Percentiles rank a stretch among this genome's conserved stretches.
These are phyloP conservation scores for Pachycephala philippinensis DNA, from an alignment of 2,113 vertebrate genomes.

Conservation along the genomic window DNA sequence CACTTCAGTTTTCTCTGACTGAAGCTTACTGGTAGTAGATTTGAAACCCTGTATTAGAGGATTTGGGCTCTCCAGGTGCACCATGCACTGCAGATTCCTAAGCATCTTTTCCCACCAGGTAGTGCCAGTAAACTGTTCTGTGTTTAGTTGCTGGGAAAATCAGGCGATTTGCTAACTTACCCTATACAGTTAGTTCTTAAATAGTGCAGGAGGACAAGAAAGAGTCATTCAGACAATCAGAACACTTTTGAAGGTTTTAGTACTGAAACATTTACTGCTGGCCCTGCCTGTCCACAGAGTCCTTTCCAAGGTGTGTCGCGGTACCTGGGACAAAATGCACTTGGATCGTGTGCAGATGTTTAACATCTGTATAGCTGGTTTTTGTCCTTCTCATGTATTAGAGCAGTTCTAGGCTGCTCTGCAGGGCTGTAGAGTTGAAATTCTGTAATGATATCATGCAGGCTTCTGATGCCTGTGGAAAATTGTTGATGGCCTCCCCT, in stretches of 20 bases:
- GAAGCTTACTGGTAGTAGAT: background rate
- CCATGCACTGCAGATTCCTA: background rate
- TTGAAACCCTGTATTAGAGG: background rate
- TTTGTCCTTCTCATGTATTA: background rate
- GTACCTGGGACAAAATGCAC: background rate
- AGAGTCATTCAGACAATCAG: background rate
- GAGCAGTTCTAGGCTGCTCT: background rate
- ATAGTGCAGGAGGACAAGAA: background rate
- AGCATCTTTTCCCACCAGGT: background rate
- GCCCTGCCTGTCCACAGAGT: background rate
- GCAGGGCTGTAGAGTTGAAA: background rate
- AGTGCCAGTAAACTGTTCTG: background rate
- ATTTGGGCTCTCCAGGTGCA: background rate
- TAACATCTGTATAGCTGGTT: background rate
- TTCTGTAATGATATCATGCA: background rate
- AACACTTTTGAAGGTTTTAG: background rate
- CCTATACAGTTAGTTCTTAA: background rate
- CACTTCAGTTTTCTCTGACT: background rate
- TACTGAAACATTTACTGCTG: background rate
- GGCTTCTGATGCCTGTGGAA: background rate
- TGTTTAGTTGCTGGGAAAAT: background rate
- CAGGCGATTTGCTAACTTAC: background rate
- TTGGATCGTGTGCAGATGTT: background rate
- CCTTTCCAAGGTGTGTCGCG: background rate
- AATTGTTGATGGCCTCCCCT: background rate